A percentile compares a stretch with the other conserved stretches of the same genome.
phyloP scores from a whole-genome alignment of 2,797 vertebrate genomes.

The Etheostoma nigrum region DNA sequence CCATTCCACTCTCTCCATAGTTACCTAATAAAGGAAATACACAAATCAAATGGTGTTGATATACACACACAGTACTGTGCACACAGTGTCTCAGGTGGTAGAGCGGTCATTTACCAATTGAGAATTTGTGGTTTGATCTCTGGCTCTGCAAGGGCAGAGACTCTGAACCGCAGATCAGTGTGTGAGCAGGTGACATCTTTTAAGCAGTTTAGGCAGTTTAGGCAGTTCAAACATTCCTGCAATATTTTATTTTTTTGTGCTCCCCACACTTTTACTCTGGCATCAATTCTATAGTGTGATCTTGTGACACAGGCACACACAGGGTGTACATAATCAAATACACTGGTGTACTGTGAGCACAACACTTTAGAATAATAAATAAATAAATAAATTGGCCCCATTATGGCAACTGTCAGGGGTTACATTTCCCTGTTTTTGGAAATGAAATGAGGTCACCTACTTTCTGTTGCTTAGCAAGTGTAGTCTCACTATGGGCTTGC shows the following conservation, averaged over 20 bases:
- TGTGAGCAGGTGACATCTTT: too few species aligned
- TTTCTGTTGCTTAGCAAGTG: slow-evolving; percentile 69
- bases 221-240: background rate
- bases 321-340: slow-evolving; percentile 16
- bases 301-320: slow-evolving; percentile 5
- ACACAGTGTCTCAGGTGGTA: background rate
- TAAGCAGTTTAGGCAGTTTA: background rate
- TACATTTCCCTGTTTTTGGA: slow-evolving; percentile 71
- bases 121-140: too few species aligned
- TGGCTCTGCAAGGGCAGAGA: too few species aligned
- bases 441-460: slow-evolving; percentile 84
- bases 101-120: too few species aligned
- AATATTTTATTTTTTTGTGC: background rate
- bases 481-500: slow-evolving; percentile 40
- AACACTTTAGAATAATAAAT: slow-evolving; percentile 34
- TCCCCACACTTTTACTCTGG: slow-evolving; percentile 1
- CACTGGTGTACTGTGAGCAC: slow-evolving; percentile 27
- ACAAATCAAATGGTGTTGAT: background rate
- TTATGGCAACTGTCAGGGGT: slow-evolving; percentile 69
- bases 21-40: slow-evolving; percentile 86
- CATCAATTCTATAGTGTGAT: background rate
- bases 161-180: too few species aligned
- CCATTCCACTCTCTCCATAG: slow-evolving; percentile 99
- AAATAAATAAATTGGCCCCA: slow-evolving; percentile 42
- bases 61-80: background rate